Evolutionary conservation across 2,888 invertebrate species (phyloP).

Genomic region (Acleris emargana): DNA sequence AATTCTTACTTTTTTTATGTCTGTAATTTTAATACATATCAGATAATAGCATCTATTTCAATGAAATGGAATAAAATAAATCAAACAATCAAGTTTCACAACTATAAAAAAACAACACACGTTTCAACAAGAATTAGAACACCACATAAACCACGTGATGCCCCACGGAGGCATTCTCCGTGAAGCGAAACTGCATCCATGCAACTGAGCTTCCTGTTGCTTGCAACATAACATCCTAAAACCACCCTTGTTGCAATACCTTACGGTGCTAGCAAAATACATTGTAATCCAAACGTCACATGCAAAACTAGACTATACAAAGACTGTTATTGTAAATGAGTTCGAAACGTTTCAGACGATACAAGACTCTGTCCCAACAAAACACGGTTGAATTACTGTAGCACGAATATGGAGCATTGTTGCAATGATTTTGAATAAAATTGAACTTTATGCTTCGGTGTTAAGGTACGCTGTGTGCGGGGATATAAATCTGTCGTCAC

Average conservation of each 20-base stretch:
- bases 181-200: neutral
- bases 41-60: too few relatives aligned
- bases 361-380: neutral
- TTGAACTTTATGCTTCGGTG: constrained; percentile 10
- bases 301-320: constrained; percentile 18
- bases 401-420: neutral
- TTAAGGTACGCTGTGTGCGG: constrained; percentile 11
- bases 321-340: constrained; percentile 20
- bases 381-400: neutral
- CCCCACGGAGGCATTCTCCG: neutral
- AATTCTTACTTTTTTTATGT: too few relatives aligned
- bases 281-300: constrained; percentile 8
- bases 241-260: neutral
- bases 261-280: constrained; percentile 3
- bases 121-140: constrained; percentile 3
- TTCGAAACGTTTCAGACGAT: neutral
- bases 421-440: constrained; percentile 10
- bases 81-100: neutral
- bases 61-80: too few relatives aligned
- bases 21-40: too few relatives aligned
- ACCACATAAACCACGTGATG: neutral
- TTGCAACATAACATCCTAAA: neutral
- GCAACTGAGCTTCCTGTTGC: constrained; percentile 2
- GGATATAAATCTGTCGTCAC: constrained; percentile 14
- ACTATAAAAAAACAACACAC: neutral